Evolutionary conservation across 2,888 invertebrate species (phyloP).

Genomic region (Mesochorus sp.): DNA sequence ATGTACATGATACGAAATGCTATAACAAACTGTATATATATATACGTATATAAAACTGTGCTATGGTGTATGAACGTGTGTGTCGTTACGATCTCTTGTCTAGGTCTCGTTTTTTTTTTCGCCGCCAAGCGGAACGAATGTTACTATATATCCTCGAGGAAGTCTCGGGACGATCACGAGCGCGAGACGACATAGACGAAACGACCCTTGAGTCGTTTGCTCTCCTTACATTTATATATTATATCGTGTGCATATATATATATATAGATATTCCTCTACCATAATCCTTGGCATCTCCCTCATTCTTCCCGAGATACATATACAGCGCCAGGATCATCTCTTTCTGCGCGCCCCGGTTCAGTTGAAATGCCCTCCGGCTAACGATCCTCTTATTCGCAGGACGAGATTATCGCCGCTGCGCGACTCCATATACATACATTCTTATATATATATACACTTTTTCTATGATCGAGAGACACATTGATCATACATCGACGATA

Average conservation of each 20-base stretch:
- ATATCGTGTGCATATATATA: too few species aligned
- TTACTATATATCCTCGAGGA: slow-evolving; percentile 14
- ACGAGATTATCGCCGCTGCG: slow-evolving; percentile 12
- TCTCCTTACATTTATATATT: slow-evolving; percentile 24
- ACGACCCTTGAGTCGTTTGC: slow-evolving; percentile 37
- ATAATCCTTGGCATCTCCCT: not conserved
- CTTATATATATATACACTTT: too few species aligned
- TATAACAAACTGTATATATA: slow-evolving; percentile 51
- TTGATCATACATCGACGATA: slow-evolving; percentile 43
- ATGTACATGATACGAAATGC: not conserved
- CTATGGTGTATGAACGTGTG: slow-evolving; percentile 41
- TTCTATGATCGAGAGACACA: too few species aligned
- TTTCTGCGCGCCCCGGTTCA: slow-evolving; percentile 3
- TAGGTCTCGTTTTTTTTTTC: slow-evolving; percentile 33
- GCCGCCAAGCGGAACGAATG: slow-evolving; percentile 52
- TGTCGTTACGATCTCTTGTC: slow-evolving; percentile 50
- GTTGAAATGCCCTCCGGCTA: slow-evolving; percentile 43
- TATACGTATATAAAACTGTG: too few species aligned
- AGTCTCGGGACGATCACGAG: slow-evolving; percentile 7
- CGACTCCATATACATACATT: too few species aligned
- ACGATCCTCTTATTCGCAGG: slow-evolving; percentile 18
- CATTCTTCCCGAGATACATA: slow-evolving; percentile 22
- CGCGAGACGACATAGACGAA: slow-evolving; percentile 42
- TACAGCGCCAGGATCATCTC: slow-evolving; percentile 45
- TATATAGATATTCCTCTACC: too few species aligned